Percentiles rank a stretch among this genome's conserved stretches.
phyloP scores from a whole-genome alignment of 2,797 vertebrate species.

The Hyperoplus immaculatus region DNA sequence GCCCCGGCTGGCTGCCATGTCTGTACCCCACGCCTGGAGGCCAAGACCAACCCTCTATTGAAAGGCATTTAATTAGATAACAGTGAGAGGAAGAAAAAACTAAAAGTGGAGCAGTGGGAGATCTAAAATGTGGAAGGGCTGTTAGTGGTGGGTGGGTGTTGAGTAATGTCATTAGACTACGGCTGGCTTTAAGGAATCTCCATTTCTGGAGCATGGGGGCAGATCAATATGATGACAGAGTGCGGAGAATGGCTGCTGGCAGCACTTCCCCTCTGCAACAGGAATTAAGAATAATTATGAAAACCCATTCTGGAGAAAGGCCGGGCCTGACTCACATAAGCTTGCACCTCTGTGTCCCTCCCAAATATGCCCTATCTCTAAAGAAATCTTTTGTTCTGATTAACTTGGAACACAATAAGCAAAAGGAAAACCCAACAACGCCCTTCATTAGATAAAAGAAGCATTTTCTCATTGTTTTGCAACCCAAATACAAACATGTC shows the following conservation, averaged over 20 bases:
- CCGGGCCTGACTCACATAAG: conserved; percentile 17
- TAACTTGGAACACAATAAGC: conserved; percentile 9
- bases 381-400: conserved; percentile 14
- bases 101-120: conserved; percentile 57
- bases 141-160: conserved; percentile 34
- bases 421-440: conserved; percentile 1
- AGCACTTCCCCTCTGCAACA: conserved; percentile 59
- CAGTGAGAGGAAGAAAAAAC: conserved; percentile 40
- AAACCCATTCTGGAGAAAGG: conserved; percentile 58
- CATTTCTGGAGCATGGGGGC: conserved; percentile 59
- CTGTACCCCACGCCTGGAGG: conserved; percentile 46
- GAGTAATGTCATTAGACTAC: conserved; percentile 70
- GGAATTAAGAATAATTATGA: conserved; percentile 69
- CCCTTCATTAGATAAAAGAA: conserved; percentile 15
- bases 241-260: conserved; percentile 55
- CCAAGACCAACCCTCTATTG: conserved; percentile 52
- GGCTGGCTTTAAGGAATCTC: conserved; percentile 72
- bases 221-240: conserved; percentile 67
- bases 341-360: conserved; percentile 16
- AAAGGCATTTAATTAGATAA: conserved; percentile 80
- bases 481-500: conserved; percentile 33
- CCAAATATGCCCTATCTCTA: not conserved
- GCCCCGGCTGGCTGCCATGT: conserved; percentile 41
- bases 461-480: conserved; percentile 14
- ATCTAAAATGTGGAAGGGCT: conserved; percentile 40